These are phyloP conservation scores for Pollenia griseotomentosa DNA, from an alignment of 2,888 invertebrate species.

Conservation along the genomic window DNA sequence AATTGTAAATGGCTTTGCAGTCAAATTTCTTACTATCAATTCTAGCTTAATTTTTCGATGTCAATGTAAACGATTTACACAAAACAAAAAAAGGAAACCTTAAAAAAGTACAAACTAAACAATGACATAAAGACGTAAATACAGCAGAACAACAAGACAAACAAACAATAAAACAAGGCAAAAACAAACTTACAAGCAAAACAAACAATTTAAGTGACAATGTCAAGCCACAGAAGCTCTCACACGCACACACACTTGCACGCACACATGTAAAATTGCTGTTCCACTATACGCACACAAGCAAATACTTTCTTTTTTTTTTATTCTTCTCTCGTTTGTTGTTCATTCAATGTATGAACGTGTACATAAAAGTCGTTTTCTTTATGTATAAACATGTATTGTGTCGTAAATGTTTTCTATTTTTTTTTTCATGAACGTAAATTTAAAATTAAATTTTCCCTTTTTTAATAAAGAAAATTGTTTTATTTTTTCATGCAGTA, in stretches of 20 bases:
- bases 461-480: conserved; percentile 1
- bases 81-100: conserved; percentile 1
- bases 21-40: too few relatives aligned
- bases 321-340: background rate
- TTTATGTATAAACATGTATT: background rate
- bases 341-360: background rate
- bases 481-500: background rate
- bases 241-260: background rate
- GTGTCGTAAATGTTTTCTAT: background rate
- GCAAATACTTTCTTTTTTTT: background rate
- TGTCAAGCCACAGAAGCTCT: conserved; percentile 31
- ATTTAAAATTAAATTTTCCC: conserved; percentile 32
- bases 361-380: background rate
- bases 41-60: background rate
- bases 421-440: conserved; percentile 9
- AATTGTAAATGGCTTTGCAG: too few relatives aligned
- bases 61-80: background rate
- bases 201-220: conserved; percentile 50
- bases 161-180: conserved; percentile 1
- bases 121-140: conserved; percentile 24
- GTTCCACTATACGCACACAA: conserved; percentile 1
- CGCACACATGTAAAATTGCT: conserved; percentile 11
- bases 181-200: background rate
- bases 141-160: background rate
- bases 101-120: background rate